Base-by-base conservation (phyloP, 1,140 invertebrate species). In the Drosophila erecta region DNA sequence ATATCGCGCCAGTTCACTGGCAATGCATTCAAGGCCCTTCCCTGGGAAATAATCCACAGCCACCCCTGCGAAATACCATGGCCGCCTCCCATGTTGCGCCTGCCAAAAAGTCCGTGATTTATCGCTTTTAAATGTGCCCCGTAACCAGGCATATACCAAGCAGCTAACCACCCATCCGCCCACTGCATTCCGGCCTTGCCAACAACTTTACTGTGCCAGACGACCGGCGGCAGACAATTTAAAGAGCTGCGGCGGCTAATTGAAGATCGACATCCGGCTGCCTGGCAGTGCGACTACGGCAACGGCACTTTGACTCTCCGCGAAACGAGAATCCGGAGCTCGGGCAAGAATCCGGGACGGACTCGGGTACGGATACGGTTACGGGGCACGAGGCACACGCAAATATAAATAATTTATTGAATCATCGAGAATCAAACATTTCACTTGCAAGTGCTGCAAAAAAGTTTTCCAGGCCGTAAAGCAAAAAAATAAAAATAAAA, bases 351-450 rank as follows among this genome's bases (percentile, higher is more conserved):
- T n/a, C n/a, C n/a, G n/a, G n/a, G 14, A 2, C 27, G 3, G 12
- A 22, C 7, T 4, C 33, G 33, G 14, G 2, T 17, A 11, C n/a
- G 38, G 54, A 2, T 15, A 4, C 27, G 7, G 11, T 4, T 14
- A 14, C 27, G 53, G 14, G 4, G 15, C 1, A 20, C 24, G 24
- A 33, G 59, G 62, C 76, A 80, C 65, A 89, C 84, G 84, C 84
- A 84, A 89, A 89, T 84, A 89, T 89, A 89, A 89, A 89, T 89
- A 77, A 89, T 89, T 89, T 89, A 89, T 89, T 89, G 84, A 89
- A 89, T 89, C 84, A 89, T 89, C 89, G 84, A 84, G 87, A 89
- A 89, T 89, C 84, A 89, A 89, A 90, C 84, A 89, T 89, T 89
- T 89, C 84, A 89, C 85, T 89, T 79, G 84, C 84, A 89, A 89